Conservation (phyloP, 2,888 invertebrate species). For the Pasiphila rectangulata region DNA sequence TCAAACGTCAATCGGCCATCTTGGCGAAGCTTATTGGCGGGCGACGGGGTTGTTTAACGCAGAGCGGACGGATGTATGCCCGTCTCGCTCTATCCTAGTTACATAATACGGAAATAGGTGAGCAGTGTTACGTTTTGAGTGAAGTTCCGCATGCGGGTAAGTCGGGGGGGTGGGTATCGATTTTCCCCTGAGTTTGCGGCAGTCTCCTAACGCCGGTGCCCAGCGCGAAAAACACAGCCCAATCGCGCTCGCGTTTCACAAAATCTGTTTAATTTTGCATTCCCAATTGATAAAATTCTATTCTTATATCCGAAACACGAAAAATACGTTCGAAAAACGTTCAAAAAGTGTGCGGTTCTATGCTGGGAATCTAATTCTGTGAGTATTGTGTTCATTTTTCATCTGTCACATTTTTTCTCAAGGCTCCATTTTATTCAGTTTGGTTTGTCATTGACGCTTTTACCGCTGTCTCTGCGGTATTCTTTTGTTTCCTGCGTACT, state of each 20-base stretch:
- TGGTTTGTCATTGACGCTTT: constrained; percentile 44
- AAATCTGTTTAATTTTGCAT: constrained; percentile 45
- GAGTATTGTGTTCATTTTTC: constrained; percentile 49
- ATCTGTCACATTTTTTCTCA: constrained; percentile 44
- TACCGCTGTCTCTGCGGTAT: constrained; percentile 32
- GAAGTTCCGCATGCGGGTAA: constrained; percentile 74
- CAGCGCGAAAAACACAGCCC: constrained; percentile 72
- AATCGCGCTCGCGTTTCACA: constrained; percentile 65
- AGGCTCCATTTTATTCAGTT: constrained; percentile 56
- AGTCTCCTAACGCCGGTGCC: constrained; percentile 74
- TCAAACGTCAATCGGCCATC: constrained; percentile 72
- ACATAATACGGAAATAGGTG: constrained; percentile 77
- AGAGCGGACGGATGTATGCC: constrained; percentile 46
- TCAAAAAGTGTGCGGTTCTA: constrained; percentile 54
- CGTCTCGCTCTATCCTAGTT: constrained; percentile 61
- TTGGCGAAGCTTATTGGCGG: constrained; percentile 61
- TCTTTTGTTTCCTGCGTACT: constrained; percentile 16
- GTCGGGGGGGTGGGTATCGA: constrained; percentile 72
- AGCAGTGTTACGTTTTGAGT: constrained; percentile 64
- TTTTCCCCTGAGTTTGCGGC: constrained; percentile 77
- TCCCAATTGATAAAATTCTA: constrained; percentile 45
- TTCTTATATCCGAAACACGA: constrained; percentile 34
- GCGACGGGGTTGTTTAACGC: constrained; percentile 54
- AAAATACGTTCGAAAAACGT: constrained; percentile 36
- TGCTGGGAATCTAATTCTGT: constrained; percentile 68